Evolutionary conservation across 2,888 invertebrate genomes (phyloP), one percentile per base, ranked within the genome.

Genomic region (Pediacus dermestoides): DNA sequence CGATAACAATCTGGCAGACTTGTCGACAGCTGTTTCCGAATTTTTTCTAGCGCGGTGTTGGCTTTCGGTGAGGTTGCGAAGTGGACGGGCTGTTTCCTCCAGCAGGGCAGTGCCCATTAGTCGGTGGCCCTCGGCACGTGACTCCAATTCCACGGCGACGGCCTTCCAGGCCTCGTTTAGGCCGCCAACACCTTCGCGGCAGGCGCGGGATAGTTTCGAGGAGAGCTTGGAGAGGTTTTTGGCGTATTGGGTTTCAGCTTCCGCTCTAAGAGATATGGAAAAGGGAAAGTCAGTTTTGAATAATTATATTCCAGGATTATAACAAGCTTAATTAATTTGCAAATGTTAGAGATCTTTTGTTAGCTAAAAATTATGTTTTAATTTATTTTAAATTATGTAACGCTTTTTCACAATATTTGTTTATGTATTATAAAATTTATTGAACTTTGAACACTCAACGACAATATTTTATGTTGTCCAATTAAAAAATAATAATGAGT

Each of bases 101-200:
- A 83, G 73, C 25, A 94, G 72, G 22, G 87, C 81, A 50, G 51
- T 55, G 2, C 66, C 63, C 34, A 63, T 67, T 54, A 70, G 79
- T 78, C 82, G 82, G 74, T 94, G 94, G 36, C 88, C 81, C 65
- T 94, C 93, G 18, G 92, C 87, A 58, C 91, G 85, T 49, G 85
- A 81, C 68, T 94, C 94, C 83, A 94, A 86, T 71, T 92, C 91
- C n/a, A 82, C 73, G 33, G 90, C 91, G 43, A 91, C 89, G 50
- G 86, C 81, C 69, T 88, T 87, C 92, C 93, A 94, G 36, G 91
- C 90, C 56, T 91, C 88, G 52, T 88, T 85, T 55, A 93, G 79
- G 32, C 87, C 82, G 32, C 86, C 85, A 21, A 83, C 77, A 51
- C 82, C 78, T 60, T 85, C 86, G 45, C 85, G 78, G 66, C 85